A percentile compares a stretch with the other conserved stretches of the same genome.
Evolutionary conservation across 2,888 invertebrate genomes (phyloP).

Genomic region (Drosophila parthenogenetica): DNA sequence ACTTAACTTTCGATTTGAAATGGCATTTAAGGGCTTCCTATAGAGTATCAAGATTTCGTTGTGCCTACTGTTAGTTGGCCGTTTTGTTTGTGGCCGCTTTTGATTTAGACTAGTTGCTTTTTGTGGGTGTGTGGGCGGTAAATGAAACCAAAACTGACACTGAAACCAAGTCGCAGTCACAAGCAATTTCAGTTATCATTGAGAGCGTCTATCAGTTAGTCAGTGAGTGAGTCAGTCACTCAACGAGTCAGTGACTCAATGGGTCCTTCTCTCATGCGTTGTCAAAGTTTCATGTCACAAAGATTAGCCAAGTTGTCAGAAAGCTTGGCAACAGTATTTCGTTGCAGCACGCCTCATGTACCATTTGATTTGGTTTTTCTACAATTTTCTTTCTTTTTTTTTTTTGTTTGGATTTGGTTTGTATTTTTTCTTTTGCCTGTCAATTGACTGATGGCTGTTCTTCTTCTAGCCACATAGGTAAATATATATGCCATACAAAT

Average conservation of each 20-base stretch:
- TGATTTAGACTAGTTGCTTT: neutral
- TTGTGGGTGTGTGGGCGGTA: neutral
- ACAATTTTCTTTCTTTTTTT: neutral
- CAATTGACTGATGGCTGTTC: conserved; percentile 40
- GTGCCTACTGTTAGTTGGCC: too few relatives aligned
- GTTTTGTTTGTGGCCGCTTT: conserved; percentile 4
- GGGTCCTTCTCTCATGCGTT: conserved; percentile 32
- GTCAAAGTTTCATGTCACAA: conserved; percentile 56
- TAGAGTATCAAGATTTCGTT: conserved; percentile 1
- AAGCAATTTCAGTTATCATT: conserved; percentile 55
- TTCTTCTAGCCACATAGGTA: conserved; percentile 28
- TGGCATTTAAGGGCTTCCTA: too few relatives aligned
- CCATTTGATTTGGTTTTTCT: conserved; percentile 15
- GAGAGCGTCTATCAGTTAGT: conserved; percentile 23
- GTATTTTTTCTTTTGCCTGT: neutral
- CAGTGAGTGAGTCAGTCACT: conserved; percentile 22
- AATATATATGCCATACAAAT: conserved; percentile 22
- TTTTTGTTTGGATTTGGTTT: neutral
- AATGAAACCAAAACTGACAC: conserved; percentile 33
- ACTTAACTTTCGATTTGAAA: too few relatives aligned
- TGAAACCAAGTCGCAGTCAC: conserved; percentile 38
- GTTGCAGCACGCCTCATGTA: conserved; percentile 34
- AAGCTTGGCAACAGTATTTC: conserved; percentile 38
- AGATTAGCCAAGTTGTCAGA: conserved; percentile 65
- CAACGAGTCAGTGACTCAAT: conserved; percentile 12